Percentiles rank a stretch among this genome's conserved stretches.
phyloP scores from a whole-genome alignment of 2,888 invertebrate genomes.

The Pediacus dermestoides region DNA sequence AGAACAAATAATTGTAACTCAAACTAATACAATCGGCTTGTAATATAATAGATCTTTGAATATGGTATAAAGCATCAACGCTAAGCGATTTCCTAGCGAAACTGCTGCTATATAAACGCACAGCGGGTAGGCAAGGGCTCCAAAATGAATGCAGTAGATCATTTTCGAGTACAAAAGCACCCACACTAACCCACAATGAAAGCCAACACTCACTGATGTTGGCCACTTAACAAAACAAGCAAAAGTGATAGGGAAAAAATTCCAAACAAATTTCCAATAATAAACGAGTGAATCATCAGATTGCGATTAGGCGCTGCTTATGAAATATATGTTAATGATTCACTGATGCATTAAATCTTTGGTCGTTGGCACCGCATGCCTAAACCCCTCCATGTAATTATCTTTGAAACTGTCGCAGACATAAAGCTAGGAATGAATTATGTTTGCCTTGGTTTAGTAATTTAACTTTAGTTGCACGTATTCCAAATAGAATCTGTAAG shows the following conservation, averaged over 20 bases:
- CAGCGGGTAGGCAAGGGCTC: slow-evolving; percentile 15
- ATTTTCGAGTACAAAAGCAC: slow-evolving; percentile 43
- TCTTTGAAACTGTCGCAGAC: slow-evolving; percentile 28
- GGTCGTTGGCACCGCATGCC: slow-evolving; percentile 9
- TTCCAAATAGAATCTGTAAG: slow-evolving; percentile 26
- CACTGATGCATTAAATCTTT: no score
- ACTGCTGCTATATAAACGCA: slow-evolving; percentile 16
- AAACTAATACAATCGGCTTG: no score
- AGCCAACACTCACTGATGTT: slow-evolving; percentile 3
- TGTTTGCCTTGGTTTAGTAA: slow-evolving; percentile 29
- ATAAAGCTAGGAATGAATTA: slow-evolving; percentile 38
- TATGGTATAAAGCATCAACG: slow-evolving; percentile 22
- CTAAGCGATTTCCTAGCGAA: slow-evolving; percentile 34
- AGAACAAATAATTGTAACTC: neutral
- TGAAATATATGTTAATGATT: no score
- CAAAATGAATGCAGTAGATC: slow-evolving; percentile 46
- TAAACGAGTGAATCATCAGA: no score
- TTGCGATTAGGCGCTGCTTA: no score
- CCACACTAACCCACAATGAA: slow-evolving; percentile 5
- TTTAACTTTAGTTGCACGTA: slow-evolving; percentile 32
- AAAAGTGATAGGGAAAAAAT: no score
- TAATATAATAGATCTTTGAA: slow-evolving; percentile 25
- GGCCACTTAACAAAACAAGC: no score
- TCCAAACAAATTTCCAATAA: no score
- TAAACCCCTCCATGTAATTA: slow-evolving; percentile 25